A percentile compares a stretch with the other conserved stretches of the same genome.
phyloP scores from a whole-genome alignment of 2,797 vertebrate genomes.

The Sternotherus odoratus region DNA sequence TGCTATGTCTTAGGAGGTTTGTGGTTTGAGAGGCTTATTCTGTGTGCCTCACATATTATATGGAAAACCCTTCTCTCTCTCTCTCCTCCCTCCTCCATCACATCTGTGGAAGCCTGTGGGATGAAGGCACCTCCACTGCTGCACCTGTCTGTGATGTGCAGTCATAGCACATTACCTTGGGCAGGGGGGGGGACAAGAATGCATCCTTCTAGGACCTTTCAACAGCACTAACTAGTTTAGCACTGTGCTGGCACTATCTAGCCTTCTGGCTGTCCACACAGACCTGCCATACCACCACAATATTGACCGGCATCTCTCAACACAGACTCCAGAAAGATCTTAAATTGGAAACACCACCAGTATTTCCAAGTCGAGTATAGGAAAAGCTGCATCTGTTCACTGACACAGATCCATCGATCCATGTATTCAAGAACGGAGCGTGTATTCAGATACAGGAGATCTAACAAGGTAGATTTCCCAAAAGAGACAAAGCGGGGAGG shows the following conservation, averaged over 20 bases:
- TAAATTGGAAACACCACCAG: background rate
- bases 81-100: background rate
- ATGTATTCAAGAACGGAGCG: constrained; percentile 46
- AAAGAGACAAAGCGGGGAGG: background rate
- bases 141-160: constrained; percentile 37
- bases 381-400: constrained; percentile 43
- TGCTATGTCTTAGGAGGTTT: constrained; percentile 37
- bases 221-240: constrained; percentile 26
- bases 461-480: constrained; percentile 33
- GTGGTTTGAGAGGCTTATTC: constrained; percentile 29
- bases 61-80: constrained; percentile 21
- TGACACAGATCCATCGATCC: background rate
- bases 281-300: background rate
- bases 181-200: constrained; percentile 7
- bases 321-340: background rate
- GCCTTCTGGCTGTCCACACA: constrained; percentile 17
- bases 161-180: constrained; percentile 56
- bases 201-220: constrained; percentile 54
- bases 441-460: constrained; percentile 6
- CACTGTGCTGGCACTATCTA: background rate
- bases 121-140: background rate
- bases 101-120: constrained; percentile 43
- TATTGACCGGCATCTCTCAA: background rate
- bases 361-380: constrained; percentile 45
- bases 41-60: constrained; percentile 17